These are phyloP conservation scores for Balanococcus diminutus DNA, from an alignment of 2,888 invertebrate genomes.

Conservation along the genomic window DNA sequence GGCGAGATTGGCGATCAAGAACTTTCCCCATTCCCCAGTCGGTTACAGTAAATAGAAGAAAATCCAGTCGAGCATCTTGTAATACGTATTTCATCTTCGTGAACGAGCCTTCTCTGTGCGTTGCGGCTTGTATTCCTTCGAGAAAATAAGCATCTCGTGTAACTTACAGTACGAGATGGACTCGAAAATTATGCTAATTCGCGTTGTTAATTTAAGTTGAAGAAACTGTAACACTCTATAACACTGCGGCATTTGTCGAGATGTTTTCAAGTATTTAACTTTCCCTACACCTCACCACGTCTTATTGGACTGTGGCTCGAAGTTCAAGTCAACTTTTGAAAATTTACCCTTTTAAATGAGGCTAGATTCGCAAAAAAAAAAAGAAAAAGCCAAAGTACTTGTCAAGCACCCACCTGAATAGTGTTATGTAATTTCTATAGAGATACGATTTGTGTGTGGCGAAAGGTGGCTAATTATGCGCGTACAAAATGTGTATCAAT, in stretches of 20 bases:
- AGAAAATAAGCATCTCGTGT: background rate
- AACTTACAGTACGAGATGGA: background rate
- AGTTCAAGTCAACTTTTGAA: background rate
- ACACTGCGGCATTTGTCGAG: background rate
- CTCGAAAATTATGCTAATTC: background rate
- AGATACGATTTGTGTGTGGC: too few relatives aligned
- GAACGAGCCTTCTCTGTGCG: background rate
- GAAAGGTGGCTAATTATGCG: background rate
- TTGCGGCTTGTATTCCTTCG: conserved; percentile 5
- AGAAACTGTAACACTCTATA: background rate
- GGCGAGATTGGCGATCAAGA: too few relatives aligned
- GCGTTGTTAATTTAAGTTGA: background rate
- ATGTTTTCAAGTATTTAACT: background rate
- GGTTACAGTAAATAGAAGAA: background rate
- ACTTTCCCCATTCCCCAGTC: too few relatives aligned
- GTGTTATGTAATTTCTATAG: too few relatives aligned
- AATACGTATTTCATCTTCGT: background rate
- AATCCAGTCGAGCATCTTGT: background rate
- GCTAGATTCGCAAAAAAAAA: background rate
- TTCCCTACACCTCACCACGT: background rate
- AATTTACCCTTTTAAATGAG: background rate
- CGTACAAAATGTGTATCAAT: background rate
- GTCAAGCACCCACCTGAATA: too few relatives aligned
- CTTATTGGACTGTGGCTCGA: background rate
- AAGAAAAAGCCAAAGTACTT: too few relatives aligned